A percentile compares a stretch with the other conserved stretches of the same genome.
phyloP scores from a whole-genome alignment of 2,888 invertebrate species.

The Cheilosia scutellata region DNA sequence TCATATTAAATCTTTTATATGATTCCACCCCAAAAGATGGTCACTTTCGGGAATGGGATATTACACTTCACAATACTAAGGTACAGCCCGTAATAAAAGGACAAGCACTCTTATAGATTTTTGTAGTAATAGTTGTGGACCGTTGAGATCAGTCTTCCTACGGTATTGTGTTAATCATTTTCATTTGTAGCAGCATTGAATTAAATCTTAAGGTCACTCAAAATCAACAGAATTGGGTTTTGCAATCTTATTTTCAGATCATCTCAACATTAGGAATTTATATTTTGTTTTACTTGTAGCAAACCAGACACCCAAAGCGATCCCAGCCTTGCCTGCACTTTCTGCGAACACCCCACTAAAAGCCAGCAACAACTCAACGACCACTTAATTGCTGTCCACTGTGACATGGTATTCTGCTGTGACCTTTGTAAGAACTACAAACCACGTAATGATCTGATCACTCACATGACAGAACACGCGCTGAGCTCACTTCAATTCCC shows the following conservation, averaged over 20 bases:
- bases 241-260: background rate
- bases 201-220: too few relatives aligned
- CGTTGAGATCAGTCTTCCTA: too few relatives aligned
- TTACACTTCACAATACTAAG: too few relatives aligned
- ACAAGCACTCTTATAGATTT: too few relatives aligned
- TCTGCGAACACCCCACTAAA: constrained; percentile 17
- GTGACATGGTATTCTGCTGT: constrained; percentile 83
- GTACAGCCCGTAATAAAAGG: too few relatives aligned
- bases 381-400: constrained; percentile 82
- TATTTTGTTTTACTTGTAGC: constrained; percentile 19
- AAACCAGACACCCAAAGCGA: background rate
- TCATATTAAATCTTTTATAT: too few relatives aligned
- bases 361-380: constrained; percentile 66
- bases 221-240: too few relatives aligned
- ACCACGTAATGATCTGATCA: constrained; percentile 81
- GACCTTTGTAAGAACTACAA: constrained; percentile 83
- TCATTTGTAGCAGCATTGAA: too few relatives aligned
- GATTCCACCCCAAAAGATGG: too few relatives aligned
- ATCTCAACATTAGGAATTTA: background rate
- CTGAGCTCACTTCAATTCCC: constrained; percentile 20
- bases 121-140: too few relatives aligned
- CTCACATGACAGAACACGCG: constrained; percentile 84
- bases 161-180: too few relatives aligned
- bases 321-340: constrained; percentile 28
- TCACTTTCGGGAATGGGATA: too few relatives aligned